Evolutionary conservation across 1,140 invertebrate genomes (phyloP).

Genomic region (Hycleus phaleratus): DNA sequence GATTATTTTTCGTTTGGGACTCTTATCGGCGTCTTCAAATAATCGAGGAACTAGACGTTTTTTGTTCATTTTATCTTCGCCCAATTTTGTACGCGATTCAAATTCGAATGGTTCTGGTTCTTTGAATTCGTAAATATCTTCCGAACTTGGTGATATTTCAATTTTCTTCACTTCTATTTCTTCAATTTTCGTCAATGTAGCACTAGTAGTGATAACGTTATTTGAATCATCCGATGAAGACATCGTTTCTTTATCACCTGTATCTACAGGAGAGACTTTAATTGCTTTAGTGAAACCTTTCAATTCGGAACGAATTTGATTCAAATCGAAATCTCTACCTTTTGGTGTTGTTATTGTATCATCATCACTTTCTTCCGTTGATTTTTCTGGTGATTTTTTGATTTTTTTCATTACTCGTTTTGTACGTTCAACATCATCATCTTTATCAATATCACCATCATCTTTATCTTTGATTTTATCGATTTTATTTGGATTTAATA

Average conservation of each 20-base stretch:
- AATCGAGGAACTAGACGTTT: constrained; percentile 48
- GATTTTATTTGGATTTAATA: constrained; percentile 19
- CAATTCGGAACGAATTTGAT: constrained; percentile 73
- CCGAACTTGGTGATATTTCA: constrained; percentile 41
- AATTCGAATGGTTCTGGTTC: constrained; percentile 81
- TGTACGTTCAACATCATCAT: constrained; percentile 33
- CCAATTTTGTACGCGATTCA: constrained; percentile 49
- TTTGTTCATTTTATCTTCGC: constrained; percentile 47
- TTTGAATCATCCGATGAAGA: constrained; percentile 39
- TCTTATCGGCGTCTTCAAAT: constrained; percentile 47
- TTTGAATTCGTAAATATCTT: constrained; percentile 83
- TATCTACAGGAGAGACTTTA: constrained; percentile 37
- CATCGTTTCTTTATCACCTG: constrained; percentile 36
- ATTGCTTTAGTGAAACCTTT: constrained; percentile 66
- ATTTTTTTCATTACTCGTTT: constrained; percentile 27
- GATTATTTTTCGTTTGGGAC: constrained; percentile 29
- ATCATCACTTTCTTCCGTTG: constrained; percentile 34
- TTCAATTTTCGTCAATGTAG: constrained; percentile 30
- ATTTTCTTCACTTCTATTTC: constrained; percentile 30
- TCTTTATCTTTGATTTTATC: constrained; percentile 38
- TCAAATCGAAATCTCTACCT: constrained; percentile 70
- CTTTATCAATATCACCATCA: constrained; percentile 39
- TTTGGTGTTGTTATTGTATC: constrained; percentile 40
- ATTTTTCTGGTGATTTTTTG: constrained; percentile 31
- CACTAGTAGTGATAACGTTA: background rate